phyloP scores from a whole-genome alignment of 2,113 vertebrate species.

The Neotoma lepida region DNA sequence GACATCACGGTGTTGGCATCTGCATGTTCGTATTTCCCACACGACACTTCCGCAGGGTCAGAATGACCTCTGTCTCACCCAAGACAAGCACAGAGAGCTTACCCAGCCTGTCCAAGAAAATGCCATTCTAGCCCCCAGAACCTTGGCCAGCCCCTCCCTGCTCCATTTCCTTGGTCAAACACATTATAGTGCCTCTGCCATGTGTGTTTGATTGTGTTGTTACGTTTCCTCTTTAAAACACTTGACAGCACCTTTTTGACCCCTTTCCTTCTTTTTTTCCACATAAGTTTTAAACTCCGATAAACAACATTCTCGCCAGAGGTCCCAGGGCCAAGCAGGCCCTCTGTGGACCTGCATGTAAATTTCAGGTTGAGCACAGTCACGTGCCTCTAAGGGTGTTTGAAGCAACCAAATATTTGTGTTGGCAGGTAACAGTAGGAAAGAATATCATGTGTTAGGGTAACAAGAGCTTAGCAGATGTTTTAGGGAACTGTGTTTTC shows the following conservation, averaged over 20 bases:
- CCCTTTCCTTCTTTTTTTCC: background rate
- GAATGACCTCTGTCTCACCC: background rate
- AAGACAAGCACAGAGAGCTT: background rate
- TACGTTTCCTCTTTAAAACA: background rate
- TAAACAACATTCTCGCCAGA: conserved; percentile 36
- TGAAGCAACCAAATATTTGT: conserved; percentile 87
- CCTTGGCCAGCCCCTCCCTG: background rate
- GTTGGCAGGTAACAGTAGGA: conserved; percentile 84
- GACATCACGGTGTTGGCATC: fast-evolving
- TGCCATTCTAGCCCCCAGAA: background rate
- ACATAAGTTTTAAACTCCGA: background rate
- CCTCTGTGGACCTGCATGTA: conserved; percentile 31
- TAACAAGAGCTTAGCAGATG: conserved; percentile 88
- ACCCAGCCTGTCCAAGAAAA: background rate
- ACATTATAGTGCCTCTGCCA: fast-evolving
- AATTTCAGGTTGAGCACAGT: conserved; percentile 79
- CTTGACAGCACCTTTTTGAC: conserved; percentile 27
- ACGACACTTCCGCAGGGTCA: fast-evolving
- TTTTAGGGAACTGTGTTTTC: conserved; percentile 87
- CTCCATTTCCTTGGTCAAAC: background rate
- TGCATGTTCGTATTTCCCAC: background rate
- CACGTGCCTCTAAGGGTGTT: conserved; percentile 81
- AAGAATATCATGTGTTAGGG: conserved; percentile 85
- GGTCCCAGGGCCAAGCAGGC: conserved; percentile 61
- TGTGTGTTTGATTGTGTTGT: background rate